A percentile compares a stretch with the other conserved stretches of the same genome.
Evolutionary conservation across 2,113 vertebrate genomes (phyloP).

Genomic region (Tretioscincus oriximinensis): DNA sequence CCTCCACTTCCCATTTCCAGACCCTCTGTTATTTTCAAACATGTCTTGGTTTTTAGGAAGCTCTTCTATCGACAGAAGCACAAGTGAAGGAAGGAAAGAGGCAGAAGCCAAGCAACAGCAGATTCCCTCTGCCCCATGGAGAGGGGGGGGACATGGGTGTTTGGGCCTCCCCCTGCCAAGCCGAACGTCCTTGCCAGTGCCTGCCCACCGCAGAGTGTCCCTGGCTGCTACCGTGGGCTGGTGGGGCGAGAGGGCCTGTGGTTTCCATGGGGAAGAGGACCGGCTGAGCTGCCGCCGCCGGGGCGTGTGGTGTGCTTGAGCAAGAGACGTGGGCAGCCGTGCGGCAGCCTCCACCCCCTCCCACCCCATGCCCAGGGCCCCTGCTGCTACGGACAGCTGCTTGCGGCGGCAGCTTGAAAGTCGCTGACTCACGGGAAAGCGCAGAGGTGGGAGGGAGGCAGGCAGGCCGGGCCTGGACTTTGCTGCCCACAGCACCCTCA

Average conservation of each 20-base stretch:
- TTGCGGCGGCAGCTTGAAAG: background rate
- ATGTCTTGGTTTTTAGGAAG: too few relatives aligned
- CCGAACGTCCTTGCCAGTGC: rapidly evolving
- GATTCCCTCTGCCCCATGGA: background rate
- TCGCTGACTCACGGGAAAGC: conserved; percentile 35
- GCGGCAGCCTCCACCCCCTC: too few relatives aligned
- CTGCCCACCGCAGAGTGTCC: background rate
- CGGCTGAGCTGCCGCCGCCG: background rate
- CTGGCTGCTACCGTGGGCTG: background rate
- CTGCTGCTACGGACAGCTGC: too few relatives aligned
- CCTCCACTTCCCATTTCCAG: too few relatives aligned
- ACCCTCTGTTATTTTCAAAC: too few relatives aligned
- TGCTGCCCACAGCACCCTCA: too few relatives aligned
- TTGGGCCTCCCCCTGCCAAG: background rate
- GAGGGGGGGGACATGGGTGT: background rate
- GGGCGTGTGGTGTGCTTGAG: background rate
- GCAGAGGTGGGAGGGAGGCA: too few relatives aligned
- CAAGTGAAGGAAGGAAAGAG: too few relatives aligned
- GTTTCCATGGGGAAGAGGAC: conserved; percentile 41
- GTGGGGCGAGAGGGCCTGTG: conserved; percentile 10
- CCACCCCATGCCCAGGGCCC: too few relatives aligned
- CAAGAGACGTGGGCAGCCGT: background rate
- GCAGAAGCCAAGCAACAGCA: background rate
- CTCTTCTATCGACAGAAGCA: too few relatives aligned
- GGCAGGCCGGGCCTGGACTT: too few relatives aligned